Conservation (phyloP, 2,888 invertebrate genomes). For the Poecilobothrus nobilitatus region DNA sequence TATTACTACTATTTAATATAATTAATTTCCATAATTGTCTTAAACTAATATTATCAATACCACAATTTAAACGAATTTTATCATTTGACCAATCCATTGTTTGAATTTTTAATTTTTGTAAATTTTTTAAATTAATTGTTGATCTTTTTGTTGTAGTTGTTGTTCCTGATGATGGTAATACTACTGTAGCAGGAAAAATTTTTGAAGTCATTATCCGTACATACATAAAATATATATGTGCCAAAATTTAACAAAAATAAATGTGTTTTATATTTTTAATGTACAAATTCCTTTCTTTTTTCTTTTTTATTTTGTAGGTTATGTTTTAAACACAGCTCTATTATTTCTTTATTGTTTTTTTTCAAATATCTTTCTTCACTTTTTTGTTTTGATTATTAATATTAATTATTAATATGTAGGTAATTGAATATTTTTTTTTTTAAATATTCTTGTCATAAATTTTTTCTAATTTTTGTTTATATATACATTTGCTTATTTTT, state of each 20-base stretch:
- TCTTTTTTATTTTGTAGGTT: too few species aligned
- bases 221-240: not conserved
- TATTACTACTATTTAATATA: conserved; percentile 34
- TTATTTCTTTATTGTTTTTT: not conserved
- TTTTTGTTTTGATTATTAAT: too few species aligned
- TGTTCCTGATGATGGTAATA: not conserved
- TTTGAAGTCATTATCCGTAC: not conserved
- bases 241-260: too few species aligned
- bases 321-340: not conserved
- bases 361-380: not conserved
- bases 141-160: not conserved
- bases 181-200: not conserved
- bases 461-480: too few species aligned
- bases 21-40: conserved; percentile 43
- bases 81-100: conserved; percentile 42
- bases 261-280: too few species aligned
- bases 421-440: too few species aligned
- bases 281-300: too few species aligned
- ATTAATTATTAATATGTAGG: too few species aligned
- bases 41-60: conserved; percentile 40
- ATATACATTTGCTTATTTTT: too few species aligned
- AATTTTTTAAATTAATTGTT: not conserved
- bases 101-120: conserved; percentile 18
- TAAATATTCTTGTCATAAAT: too few species aligned
- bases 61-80: conserved; percentile 40